Percentiles rank a stretch among this genome's conserved stretches.
phyloP scores from a whole-genome alignment of 2,113 vertebrate genomes.

The Erinaceus europaeus region DNA sequence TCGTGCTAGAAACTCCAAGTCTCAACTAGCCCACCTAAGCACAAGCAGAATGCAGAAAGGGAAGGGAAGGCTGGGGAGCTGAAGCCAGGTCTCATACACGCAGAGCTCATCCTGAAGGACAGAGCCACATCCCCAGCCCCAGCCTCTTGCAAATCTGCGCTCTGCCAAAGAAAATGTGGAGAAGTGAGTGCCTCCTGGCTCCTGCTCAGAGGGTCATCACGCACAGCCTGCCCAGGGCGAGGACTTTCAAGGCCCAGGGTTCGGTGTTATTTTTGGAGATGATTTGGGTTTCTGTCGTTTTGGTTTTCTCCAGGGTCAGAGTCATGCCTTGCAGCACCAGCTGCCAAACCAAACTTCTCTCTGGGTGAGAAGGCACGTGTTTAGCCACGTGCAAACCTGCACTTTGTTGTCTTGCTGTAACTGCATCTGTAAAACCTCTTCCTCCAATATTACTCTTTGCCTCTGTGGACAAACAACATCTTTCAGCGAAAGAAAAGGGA shows the following conservation, averaged over 20 bases:
- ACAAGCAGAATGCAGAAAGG: too few species aligned
- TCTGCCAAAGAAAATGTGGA: neutral
- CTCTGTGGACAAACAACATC: constrained; percentile 71
- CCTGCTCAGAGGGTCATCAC: constrained; percentile 70
- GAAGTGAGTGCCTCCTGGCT: constrained; percentile 70
- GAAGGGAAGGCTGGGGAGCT: neutral
- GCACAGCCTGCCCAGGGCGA: constrained; percentile 77
- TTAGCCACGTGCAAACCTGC: constrained; percentile 84
- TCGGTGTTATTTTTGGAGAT: constrained; percentile 87
- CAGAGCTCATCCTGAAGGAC: neutral
- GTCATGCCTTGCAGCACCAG: constrained; percentile 79
- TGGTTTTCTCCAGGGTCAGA: constrained; percentile 81
- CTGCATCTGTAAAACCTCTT: constrained; percentile 80
- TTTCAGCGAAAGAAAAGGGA: constrained; percentile 58
- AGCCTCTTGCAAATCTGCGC: too few species aligned
- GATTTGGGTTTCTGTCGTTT: constrained; percentile 80
- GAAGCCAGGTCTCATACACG: neutral
- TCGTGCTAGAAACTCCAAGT: too few species aligned
- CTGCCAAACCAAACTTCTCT: constrained; percentile 87
- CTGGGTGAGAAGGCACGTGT: constrained; percentile 86
- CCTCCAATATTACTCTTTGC: constrained; percentile 77
- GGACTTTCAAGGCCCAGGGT: constrained; percentile 78
- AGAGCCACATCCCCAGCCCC: neutral
- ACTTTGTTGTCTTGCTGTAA: constrained; percentile 78
- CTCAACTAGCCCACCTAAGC: too few species aligned